Base-by-base conservation (phyloP, 2,797 vertebrate genomes). In the Tangara arthus region DNA sequence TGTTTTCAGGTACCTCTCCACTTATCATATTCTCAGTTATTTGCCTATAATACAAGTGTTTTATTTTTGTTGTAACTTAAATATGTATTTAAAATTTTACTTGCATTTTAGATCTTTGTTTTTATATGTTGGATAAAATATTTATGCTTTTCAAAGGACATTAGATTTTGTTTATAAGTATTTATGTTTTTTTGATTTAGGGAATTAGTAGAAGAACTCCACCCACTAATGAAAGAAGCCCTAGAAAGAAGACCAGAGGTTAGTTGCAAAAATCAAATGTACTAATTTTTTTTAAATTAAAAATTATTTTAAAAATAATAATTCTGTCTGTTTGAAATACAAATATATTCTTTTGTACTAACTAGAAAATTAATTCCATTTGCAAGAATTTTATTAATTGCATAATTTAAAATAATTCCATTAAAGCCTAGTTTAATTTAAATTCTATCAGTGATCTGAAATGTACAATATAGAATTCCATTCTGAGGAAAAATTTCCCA, bases 191-290 rank as follows among this genome's bases (percentile, higher is more conserved):
- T 11, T 10, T 44, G 9, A 72, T 84, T 82, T 94, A 99, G 99
- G 96, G 99, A 99, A 95, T 98, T 99, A 77, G 98, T 99, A 72
- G 99, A 99, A 97, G 99, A 99, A 96, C 98, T 99, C 57, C 99
- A 99, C 91, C 99, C 99, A 17, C 96, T 99, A 53, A 99, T 99
- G 99, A 99, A 99, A 96, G 99, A 99, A 97, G 99, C 99, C 17
- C 97, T 99, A 89, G 99, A 99, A 96, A 98, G 99, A 96, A 98
- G 99, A 97, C 99, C 99, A n/a, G 99, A 99, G 98, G 99, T 99
- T 93, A 96, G 98, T 97, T 89, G 61, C 56, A 61, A 49, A 91
- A 93, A 73, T 95, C 39, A 78, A 70, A 19, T 70, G 6, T 47
- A n/a, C 39, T 90, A n/a, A 6, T 66, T 91, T 89, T 32, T 87